These are phyloP conservation scores for Lepidurus couesii DNA, from an alignment of 1,140 invertebrate species.

Conservation along the genomic window DNA sequence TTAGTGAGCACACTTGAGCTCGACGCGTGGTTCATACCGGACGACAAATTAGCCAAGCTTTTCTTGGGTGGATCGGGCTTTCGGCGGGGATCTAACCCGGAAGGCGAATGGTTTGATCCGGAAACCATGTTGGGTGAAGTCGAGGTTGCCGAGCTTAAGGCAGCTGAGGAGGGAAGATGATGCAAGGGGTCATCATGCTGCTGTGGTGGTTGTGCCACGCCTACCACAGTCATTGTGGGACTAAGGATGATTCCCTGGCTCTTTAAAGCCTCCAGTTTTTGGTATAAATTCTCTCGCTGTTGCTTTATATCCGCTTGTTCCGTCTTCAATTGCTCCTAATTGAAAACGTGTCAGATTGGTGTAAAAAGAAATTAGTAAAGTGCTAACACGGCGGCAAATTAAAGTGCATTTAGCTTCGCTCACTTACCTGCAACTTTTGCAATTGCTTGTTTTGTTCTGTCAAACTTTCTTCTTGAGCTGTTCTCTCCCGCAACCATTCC, in stretches of 20 bases:
- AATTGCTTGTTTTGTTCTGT: conserved; percentile 50
- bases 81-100: conserved; percentile 37
- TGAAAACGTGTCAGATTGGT: conserved; percentile 31
- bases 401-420: not conserved
- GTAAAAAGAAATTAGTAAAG: conserved; percentile 32
- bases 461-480: conserved; percentile 47
- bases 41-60: not conserved
- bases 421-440: conserved; percentile 54
- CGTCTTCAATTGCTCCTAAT: conserved; percentile 58
- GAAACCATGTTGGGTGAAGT: not conserved
- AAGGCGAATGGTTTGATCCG: conserved; percentile 38
- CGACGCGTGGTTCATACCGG: conserved; percentile 32
- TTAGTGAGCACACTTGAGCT: conserved; percentile 35
- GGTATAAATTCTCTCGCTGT: conserved; percentile 77
- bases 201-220: conserved; percentile 6
- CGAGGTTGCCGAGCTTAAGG: not conserved
- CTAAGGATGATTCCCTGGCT: conserved; percentile 59
- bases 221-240: conserved; percentile 40
- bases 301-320: conserved; percentile 77
- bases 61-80: conserved; percentile 39
- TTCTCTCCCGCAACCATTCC: conserved; percentile 60
- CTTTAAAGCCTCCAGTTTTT: conserved; percentile 69
- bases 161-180: not conserved
- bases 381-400: not conserved
- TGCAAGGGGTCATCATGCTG: conserved; percentile 27